Base-by-base conservation (phyloP, 2,888 invertebrate genomes). In the Agriopis aurantiaria region DNA sequence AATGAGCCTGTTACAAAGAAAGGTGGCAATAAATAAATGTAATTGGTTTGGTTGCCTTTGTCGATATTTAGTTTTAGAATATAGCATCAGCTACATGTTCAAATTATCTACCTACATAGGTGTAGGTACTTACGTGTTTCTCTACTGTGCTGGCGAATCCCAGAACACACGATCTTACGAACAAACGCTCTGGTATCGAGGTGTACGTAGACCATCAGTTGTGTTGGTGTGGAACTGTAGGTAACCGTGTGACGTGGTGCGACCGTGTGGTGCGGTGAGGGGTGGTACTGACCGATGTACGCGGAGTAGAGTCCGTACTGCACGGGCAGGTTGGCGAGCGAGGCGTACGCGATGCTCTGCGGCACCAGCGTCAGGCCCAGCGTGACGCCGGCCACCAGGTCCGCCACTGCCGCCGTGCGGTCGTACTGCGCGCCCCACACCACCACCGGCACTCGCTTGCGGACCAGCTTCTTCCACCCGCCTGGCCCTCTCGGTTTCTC, bases 291-390 rank as follows among this genome's bases (percentile, higher is more conserved):
- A 87, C 98, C 98, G 88, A 98, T 95, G 87, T 99, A 98, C 0
- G 98, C 97, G 2, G 98, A 97, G 89, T 99, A 99, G 33, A 99
- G 95, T 0, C 99, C 99, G 91, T 98, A 98, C 95, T 98, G 97
- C 43, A 98, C 96, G 17, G 97, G 96, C 64, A 98, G 92, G 58
- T 97, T 97, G 11, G 98, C 98, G 58, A 99, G 94, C 60, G 97
- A 95, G 49, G 98, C 98, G 88, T 98, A 98, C 12, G 98, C 99
- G 80, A 99, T 97, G 80, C 98, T 98, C 91, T 98, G 98, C 7
- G 99, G 99, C 80, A 99, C 98, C 85, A 99, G 96, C 6, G 98
- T 99, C 64, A 99, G 93, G 0, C 98, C 98, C 10, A 99, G 95
- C 1, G 99, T 98, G 59, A 98, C 85, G 49, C 99, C 99, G 12